Evolutionary conservation across 92 coral and sea anemone genomes (phyloP).

Genomic region (Parazoanthus atlanticus): DNA sequence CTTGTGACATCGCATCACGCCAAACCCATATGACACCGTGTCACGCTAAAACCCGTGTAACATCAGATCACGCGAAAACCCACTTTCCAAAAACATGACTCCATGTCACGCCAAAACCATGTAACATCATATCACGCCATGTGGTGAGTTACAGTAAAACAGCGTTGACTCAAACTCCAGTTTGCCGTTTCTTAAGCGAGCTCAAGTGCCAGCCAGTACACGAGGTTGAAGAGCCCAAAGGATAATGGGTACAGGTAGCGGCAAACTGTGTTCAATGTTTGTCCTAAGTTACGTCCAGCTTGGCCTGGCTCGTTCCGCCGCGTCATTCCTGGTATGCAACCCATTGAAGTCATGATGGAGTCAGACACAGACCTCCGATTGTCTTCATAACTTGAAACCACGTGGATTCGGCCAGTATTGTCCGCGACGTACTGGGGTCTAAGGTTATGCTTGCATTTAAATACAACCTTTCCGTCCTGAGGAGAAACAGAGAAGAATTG

Average conservation of each 20-base stretch:
- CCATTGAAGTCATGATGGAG: neutral
- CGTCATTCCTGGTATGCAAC: constrained; percentile 23
- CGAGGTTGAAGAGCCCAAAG: constrained; percentile 50
- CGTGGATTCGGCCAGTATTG: constrained; percentile 74
- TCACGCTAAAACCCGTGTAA: too few species aligned
- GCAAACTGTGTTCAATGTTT: constrained; percentile 46
- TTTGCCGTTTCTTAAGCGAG: neutral
- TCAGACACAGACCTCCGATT: constrained; percentile 28
- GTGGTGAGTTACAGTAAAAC: too few species aligned
- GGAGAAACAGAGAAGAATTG: neutral
- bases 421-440: constrained; percentile 89
- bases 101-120: too few species aligned
- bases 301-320: neutral
- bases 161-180: neutral
- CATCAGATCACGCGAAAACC: too few species aligned
- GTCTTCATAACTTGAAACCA: constrained; percentile 73
- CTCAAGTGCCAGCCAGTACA: constrained; percentile 48
- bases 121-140: neutral
- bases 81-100: too few species aligned
- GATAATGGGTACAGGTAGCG: constrained; percentile 49
- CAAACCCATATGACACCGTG: too few species aligned
- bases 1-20: neutral
- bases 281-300: constrained; percentile 29
- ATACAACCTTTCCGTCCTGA: constrained; percentile 67
- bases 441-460: constrained; percentile 76